Evolutionary conservation across 2,113 vertebrate genomes (phyloP).

Genomic region (Tylochromis polylepis): DNA sequence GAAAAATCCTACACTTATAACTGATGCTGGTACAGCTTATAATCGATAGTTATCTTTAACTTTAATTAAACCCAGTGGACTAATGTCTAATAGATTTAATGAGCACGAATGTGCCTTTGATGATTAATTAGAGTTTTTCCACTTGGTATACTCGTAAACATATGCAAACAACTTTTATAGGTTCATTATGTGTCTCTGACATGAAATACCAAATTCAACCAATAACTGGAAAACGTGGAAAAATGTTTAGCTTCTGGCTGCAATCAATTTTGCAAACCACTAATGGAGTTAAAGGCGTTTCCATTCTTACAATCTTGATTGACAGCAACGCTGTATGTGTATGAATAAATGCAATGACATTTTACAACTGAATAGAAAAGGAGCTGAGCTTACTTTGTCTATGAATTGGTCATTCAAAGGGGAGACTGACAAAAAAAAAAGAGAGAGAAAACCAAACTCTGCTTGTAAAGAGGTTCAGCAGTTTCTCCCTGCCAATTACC

Average conservation of each 20-base stretch:
- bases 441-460: not conserved
- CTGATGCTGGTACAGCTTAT: not conserved
- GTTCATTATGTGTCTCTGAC: too few relatives aligned
- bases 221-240: too few relatives aligned
- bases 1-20: not conserved
- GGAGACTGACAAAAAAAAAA: not conserved
- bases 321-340: too few relatives aligned
- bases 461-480: not conserved
- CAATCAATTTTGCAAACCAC: too few relatives aligned
- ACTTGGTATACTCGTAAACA: rapidly evolving
- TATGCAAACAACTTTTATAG: not conserved
- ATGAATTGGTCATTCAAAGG: not conserved
- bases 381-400: not conserved
- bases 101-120: not conserved
- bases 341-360: not conserved
- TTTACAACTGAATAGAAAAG: not conserved
- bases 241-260: too few relatives aligned
- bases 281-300: too few relatives aligned
- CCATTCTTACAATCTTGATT: too few relatives aligned
- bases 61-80: not conserved
- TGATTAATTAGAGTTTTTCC: not conserved
- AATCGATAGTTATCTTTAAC: not conserved
- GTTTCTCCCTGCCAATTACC: not conserved
- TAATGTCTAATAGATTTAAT: too few relatives aligned
- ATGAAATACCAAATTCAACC: too few relatives aligned